A percentile compares a stretch with the other conserved stretches of the same genome.
These are phyloP conservation scores for Collichthys lucidus DNA, from an alignment of 2,113 vertebrate genomes.

Conservation along the genomic window DNA sequence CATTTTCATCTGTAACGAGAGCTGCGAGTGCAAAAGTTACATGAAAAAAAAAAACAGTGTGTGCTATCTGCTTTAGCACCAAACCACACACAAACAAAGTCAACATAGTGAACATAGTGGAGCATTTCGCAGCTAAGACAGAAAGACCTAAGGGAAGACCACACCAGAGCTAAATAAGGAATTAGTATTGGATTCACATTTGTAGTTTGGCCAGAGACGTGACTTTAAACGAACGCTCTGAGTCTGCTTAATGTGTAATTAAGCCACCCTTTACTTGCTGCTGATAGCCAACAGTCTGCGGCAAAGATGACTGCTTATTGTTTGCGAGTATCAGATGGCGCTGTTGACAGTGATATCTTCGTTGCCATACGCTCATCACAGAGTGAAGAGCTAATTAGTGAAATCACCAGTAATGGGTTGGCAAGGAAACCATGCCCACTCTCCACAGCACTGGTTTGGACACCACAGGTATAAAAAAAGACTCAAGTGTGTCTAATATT, in stretches of 20 bases:
- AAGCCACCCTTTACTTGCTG: background rate
- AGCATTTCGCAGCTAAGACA: background rate
- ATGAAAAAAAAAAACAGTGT: background rate
- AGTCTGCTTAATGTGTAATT: constrained; percentile 6
- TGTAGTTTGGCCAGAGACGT: background rate
- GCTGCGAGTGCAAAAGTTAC: background rate
- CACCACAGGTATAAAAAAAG: background rate
- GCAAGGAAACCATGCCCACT: background rate
- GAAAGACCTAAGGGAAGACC: background rate
- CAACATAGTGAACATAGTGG: background rate
- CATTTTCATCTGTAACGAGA: background rate
- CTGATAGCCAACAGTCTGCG: background rate
- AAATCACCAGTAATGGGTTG: constrained; percentile 15
- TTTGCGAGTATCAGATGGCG: background rate
- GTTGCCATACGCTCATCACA: background rate
- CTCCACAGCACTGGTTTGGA: background rate
- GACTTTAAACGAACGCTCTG: background rate
- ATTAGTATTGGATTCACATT: background rate
- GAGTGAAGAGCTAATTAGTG: constrained; percentile 7
- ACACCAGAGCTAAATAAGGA: background rate
- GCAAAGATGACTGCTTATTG: background rate
- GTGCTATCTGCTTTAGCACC: background rate
- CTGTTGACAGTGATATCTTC: background rate
- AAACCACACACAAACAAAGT: background rate
- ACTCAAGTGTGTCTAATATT: background rate